A percentile compares a stretch with the other conserved stretches of the same genome.
Conservation (phyloP, 2,888 invertebrate species). For the Eupithecia tripunctaria region DNA sequence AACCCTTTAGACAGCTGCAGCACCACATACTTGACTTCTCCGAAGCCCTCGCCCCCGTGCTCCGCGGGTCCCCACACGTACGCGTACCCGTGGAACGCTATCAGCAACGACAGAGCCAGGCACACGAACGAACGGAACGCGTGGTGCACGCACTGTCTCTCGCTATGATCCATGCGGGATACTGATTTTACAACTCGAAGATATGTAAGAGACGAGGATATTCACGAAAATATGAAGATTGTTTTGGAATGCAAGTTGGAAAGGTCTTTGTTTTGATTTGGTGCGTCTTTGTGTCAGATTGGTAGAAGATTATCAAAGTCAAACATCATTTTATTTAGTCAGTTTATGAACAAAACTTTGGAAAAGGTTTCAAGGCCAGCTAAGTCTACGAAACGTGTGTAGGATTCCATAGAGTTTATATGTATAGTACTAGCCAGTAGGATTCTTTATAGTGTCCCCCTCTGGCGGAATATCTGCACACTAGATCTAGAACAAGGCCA, state of each 20-base stretch:
- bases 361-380: neutral
- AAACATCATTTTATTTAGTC: neutral
- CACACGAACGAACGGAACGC: conserved; percentile 72
- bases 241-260: neutral
- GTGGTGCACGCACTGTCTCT: conserved; percentile 46
- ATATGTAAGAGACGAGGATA: neutral
- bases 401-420: no score
- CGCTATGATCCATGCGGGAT: conserved; percentile 57
- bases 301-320: neutral
- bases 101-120: conserved; percentile 58
- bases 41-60: conserved; percentile 59
- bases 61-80: conserved; percentile 65
- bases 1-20: conserved; percentile 71
- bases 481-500: no score
- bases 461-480: no score
- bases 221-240: neutral
- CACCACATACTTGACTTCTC: conserved; percentile 71
- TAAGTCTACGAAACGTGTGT: no score
- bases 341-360: neutral
- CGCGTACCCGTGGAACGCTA: conserved; percentile 70
- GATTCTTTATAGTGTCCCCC: no score
- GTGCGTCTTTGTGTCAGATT: neutral
- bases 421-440: no score
- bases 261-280: neutral
- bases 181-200: neutral